Evolutionary conservation across 2,113 vertebrate species (phyloP), one percentile per base, ranked within the genome.

Genomic region (Thymallus thymallus): DNA sequence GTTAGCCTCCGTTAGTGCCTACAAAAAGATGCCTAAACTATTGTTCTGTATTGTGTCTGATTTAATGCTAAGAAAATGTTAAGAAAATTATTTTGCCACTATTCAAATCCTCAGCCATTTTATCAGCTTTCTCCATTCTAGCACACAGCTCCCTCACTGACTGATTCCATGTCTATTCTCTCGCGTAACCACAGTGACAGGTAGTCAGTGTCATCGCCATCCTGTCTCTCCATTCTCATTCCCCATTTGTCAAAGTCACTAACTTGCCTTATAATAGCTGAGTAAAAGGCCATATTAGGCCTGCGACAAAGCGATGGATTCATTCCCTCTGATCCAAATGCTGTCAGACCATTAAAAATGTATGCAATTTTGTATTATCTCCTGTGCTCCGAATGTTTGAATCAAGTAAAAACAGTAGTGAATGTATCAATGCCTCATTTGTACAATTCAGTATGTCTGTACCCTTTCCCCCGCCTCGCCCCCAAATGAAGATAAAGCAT

Each of bases 281-380:
- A 26, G 76, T 88, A 80, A 87, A 87, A 78, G 86, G 82, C 68
- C 75, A 82, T 80, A 88, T 89, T 88, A 87, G 75, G 73, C 84
- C 68, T 22, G 48, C 73, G 68, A 89, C 85, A 88, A 80, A 87
- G 87, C 83, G 65, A 77, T 76, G 84, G 83, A 87, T 87, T 87
- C 88, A 87, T 89, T 76, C 82, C 71, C 79, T 82, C 63, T 81
- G 81, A 78, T 89, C 88, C 84, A 82, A 78, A 87, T 73, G 45
- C 85, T 81, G 78, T 90, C 82, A 82, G 80, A 73, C 86, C 82
- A 85, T 91, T 89, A 87, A 88, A 80, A 89, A 90, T 85, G 78
- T 71, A 82, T 83, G 83, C 81, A 82, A 69, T 88, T 88, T 81
- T 58, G 74, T 41, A 68, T 90, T 89, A 89, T 91, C 84, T 84